Percentiles rank a stretch among this genome's conserved stretches.
Conservation (phyloP, 2,888 invertebrate genomes). For the Rotaria magnacalcarata region DNA sequence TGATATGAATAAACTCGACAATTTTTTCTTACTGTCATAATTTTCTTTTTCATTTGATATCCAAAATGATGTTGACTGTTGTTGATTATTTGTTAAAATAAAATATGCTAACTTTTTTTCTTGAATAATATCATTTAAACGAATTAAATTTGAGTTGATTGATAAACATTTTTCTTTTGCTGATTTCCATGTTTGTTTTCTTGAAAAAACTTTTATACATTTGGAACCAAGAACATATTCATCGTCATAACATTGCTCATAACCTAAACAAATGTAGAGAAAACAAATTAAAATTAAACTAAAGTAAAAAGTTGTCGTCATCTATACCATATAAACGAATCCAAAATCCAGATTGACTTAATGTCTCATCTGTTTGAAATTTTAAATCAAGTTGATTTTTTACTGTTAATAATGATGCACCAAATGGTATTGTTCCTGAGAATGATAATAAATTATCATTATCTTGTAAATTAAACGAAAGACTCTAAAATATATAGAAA, state of each 20-base stretch:
- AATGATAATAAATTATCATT: conserved; percentile 40
- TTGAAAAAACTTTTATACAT: conserved; percentile 40
- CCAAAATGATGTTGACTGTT: conserved; percentile 35
- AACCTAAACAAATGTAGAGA: neutral
- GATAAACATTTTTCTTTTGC: conserved; percentile 39
- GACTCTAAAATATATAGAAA: neutral
- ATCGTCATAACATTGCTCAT: neutral
- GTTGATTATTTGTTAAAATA: neutral
- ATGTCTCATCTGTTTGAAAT: conserved; percentile 42
- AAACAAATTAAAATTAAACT: neutral
- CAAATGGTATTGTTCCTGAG: conserved; percentile 37
- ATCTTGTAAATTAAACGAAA: conserved; percentile 39
- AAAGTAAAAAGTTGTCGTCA: neutral
- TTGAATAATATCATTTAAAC: conserved; percentile 40
- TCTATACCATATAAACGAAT: neutral
- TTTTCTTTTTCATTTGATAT: conserved; percentile 35
- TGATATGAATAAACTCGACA: too few species aligned
- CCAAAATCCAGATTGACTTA: conserved; percentile 44
- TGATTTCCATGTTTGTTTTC: conserved; percentile 36
- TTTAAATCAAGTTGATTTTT: conserved; percentile 7
- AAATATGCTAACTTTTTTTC: conserved; percentile 35
- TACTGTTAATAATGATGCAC: conserved; percentile 6
- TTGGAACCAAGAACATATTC: conserved; percentile 5
- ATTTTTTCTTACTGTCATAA: too few species aligned
- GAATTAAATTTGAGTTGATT: conserved; percentile 39